phyloP scores from a whole-genome alignment of 2,113 vertebrate genomes.

The Corynorhinus townsendii region DNA sequence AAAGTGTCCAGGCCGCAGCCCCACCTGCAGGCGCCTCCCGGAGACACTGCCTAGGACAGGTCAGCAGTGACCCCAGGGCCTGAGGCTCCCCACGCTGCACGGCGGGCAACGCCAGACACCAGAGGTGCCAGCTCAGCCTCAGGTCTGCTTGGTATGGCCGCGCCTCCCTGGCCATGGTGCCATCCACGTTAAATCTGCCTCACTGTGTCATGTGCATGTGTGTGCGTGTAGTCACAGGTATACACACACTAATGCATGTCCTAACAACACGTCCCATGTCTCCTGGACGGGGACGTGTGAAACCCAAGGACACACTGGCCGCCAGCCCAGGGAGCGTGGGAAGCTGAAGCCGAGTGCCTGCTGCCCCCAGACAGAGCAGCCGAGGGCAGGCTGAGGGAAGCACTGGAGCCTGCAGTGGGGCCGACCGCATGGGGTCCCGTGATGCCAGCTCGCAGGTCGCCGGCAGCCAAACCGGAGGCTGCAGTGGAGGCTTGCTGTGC shows the following conservation, averaged over 20 bases:
- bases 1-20: background rate
- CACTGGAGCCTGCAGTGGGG: too few relatives aligned
- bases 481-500: background rate
- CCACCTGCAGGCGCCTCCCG: rapidly evolving
- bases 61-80: too few relatives aligned
- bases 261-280: background rate
- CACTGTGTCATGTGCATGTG: background rate
- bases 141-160: background rate
- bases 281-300: background rate
- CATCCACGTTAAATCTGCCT: background rate
- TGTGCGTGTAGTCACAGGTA: too few relatives aligned
- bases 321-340: background rate
- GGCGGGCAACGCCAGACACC: too few relatives aligned
- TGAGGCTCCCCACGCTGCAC: background rate
- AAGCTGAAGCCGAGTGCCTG: background rate
- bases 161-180: background rate
- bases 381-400: too few relatives aligned
- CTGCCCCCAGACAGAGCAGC: background rate
- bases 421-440: background rate
- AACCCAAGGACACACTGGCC: background rate
- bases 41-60: rapidly evolving
- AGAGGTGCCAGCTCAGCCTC: background rate
- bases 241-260: background rate
- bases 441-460: too few relatives aligned
- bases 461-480: background rate